These are phyloP conservation scores for Parazoanthus swiftii DNA, from an alignment of 92 coral and sea anemone species.

Conservation along the genomic window DNA sequence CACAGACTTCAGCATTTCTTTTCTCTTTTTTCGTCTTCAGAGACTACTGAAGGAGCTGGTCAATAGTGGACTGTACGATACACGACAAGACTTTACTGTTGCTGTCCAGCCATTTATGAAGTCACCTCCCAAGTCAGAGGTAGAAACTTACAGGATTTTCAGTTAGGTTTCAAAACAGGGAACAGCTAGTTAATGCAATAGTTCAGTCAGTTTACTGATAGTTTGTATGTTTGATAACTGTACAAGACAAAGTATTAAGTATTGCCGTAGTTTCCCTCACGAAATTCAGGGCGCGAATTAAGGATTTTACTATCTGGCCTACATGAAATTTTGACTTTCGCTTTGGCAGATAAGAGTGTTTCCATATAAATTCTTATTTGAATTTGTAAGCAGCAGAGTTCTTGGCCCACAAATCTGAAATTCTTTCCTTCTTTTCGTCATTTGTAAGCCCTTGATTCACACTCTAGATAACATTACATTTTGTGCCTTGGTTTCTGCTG, in stretches of 20 bases:
- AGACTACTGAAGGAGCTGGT: slow-evolving; percentile 71
- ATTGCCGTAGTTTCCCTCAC: neutral
- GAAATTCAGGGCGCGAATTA: no score
- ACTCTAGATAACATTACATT: neutral
- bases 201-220: neutral
- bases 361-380: no score
- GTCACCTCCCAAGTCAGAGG: slow-evolving; percentile 64
- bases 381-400: no score
- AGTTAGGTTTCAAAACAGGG: no score
- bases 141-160: neutral
- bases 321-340: no score
- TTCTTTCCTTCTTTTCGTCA: no score
- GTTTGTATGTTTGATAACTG: neutral
- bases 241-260: no score
- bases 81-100: slow-evolving; percentile 68
- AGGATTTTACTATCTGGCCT: no score
- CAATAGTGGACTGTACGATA: slow-evolving; percentile 84
- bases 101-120: slow-evolving; percentile 84
- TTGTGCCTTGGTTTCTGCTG: neutral
- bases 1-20: neutral
- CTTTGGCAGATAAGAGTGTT: no score
- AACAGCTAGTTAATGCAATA: neutral
- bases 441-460: no score
- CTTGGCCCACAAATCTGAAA: no score
- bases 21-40: slow-evolving; percentile 43